Percentiles rank a stretch among this genome's conserved stretches.
These are phyloP conservation scores for Dendroctonus ponderosae DNA, from an alignment of 1,140 invertebrate genomes.

Conservation along the genomic window DNA sequence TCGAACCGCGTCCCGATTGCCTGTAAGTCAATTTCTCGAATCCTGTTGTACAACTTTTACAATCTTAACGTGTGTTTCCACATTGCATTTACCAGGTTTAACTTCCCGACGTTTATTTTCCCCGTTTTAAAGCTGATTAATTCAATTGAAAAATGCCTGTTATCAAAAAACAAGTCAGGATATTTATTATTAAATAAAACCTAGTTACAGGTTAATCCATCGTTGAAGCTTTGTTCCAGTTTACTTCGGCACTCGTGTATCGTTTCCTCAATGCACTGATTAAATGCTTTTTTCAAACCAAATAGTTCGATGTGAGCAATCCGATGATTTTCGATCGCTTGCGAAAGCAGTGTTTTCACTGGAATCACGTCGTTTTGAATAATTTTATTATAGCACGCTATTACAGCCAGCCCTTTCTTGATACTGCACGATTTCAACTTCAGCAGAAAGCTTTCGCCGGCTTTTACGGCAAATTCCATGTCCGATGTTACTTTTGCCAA, in stretches of 20 bases:
- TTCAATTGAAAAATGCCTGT: too few relatives aligned
- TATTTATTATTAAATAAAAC: neutral
- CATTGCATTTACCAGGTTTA: too few relatives aligned
- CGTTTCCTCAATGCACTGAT: constrained; percentile 10
- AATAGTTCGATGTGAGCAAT: constrained; percentile 34
- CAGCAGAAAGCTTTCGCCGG: constrained; percentile 39
- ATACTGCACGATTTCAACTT: constrained; percentile 37
- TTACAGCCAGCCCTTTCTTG: constrained; percentile 33
- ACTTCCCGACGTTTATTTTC: too few relatives aligned
- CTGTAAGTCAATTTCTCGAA: constrained; percentile 53
- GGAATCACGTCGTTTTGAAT: constrained; percentile 40
- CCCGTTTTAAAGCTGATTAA: too few relatives aligned
- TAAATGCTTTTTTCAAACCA: constrained; percentile 17
- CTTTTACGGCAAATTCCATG: constrained; percentile 28
- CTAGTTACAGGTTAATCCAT: constrained; percentile 12
- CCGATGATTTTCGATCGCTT: constrained; percentile 35
- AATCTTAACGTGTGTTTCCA: too few relatives aligned
- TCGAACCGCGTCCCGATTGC: constrained; percentile 54
- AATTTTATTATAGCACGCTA: constrained; percentile 43
- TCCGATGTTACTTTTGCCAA: constrained; percentile 10
- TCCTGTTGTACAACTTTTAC: too few relatives aligned
- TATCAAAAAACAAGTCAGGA: too few relatives aligned
- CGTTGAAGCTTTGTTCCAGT: neutral
- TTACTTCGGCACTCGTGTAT: neutral
- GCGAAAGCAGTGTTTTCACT: constrained; percentile 37